Evolutionary conservation across 2,888 invertebrate species (phyloP).

Genomic region (Rapana venosa): DNA sequence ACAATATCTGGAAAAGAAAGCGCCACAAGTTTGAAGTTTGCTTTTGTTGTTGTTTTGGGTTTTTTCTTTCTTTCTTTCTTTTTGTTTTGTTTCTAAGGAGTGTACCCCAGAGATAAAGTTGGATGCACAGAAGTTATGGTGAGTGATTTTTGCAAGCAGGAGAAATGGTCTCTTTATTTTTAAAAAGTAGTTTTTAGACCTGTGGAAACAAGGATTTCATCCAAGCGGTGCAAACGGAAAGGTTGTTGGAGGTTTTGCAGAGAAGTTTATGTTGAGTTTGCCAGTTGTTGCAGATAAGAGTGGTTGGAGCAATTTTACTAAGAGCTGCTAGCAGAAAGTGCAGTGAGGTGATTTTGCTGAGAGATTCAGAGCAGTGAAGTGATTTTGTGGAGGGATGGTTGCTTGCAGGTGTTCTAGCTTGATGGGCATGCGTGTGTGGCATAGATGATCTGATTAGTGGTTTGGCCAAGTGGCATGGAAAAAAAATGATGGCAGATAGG

Average conservation of each 20-base stretch:
- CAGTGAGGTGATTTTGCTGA: too few species aligned
- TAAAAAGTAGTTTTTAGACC: too few species aligned
- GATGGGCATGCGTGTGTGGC: slow-evolving; percentile 12
- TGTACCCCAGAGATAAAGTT: background rate
- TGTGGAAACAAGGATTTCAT: too few species aligned
- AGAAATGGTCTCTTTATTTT: background rate
- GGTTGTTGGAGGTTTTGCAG: too few species aligned
- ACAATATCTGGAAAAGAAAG: too few species aligned
- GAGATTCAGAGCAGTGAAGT: background rate
- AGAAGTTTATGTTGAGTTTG: too few species aligned
- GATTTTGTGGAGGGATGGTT: background rate
- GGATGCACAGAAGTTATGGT: background rate
- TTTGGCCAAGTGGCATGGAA: background rate
- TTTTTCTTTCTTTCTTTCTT: background rate
- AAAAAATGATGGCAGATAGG: background rate
- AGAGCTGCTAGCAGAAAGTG: background rate
- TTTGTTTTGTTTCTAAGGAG: background rate
- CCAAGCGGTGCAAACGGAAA: too few species aligned
- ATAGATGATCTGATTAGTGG: background rate
- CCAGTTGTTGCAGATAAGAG: too few species aligned
- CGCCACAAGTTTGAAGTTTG: too few species aligned
- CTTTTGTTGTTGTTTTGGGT: background rate
- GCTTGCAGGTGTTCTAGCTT: background rate
- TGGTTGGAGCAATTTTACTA: too few species aligned
- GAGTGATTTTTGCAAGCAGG: background rate